Percentiles rank a stretch among this genome's conserved stretches.
These are phyloP conservation scores for Gymnoscelis rufifasciata DNA, from an alignment of 2,888 invertebrate species.

Conservation along the genomic window DNA sequence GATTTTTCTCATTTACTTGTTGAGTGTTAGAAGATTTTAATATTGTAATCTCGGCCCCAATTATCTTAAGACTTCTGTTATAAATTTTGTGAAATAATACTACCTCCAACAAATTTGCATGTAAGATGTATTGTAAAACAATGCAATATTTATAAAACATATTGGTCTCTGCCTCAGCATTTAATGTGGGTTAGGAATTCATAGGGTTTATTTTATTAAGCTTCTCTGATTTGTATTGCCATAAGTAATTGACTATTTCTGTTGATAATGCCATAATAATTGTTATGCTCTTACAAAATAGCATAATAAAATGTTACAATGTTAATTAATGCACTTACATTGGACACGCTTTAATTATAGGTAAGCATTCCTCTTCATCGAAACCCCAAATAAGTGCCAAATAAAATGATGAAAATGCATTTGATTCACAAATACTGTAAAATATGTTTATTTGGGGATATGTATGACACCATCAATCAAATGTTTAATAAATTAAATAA, in stretches of 20 bases:
- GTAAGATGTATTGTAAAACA: constrained; percentile 24
- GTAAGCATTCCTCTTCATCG: constrained; percentile 7
- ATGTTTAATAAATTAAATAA: too few relatives aligned
- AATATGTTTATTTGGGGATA: too few relatives aligned
- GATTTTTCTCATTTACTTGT: constrained; percentile 25
- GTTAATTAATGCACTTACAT: too few relatives aligned
- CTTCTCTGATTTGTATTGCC: too few relatives aligned
- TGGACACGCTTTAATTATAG: neutral
- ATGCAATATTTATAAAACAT: constrained; percentile 15
- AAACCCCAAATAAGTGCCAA: constrained; percentile 14
- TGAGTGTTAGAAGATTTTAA: constrained; percentile 38
- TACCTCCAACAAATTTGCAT: constrained; percentile 23
- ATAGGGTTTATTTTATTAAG: constrained; percentile 1
- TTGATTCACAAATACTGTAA: too few relatives aligned
- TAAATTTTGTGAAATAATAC: constrained; percentile 22
- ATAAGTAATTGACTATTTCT: too few relatives aligned
- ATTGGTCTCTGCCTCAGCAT: constrained; percentile 1
- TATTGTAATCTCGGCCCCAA: constrained; percentile 41
- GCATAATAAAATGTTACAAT: too few relatives aligned
- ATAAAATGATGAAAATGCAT: too few relatives aligned
- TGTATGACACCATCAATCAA: too few relatives aligned
- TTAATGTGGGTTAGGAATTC: constrained; percentile 1
- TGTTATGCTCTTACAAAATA: neutral
- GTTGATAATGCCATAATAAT: neutral
- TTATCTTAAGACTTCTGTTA: constrained; percentile 29